Evolutionary conservation across 2,113 vertebrate species (phyloP), one percentile per base, ranked within the genome.

Genomic region (Anas platyrhynchos): DNA sequence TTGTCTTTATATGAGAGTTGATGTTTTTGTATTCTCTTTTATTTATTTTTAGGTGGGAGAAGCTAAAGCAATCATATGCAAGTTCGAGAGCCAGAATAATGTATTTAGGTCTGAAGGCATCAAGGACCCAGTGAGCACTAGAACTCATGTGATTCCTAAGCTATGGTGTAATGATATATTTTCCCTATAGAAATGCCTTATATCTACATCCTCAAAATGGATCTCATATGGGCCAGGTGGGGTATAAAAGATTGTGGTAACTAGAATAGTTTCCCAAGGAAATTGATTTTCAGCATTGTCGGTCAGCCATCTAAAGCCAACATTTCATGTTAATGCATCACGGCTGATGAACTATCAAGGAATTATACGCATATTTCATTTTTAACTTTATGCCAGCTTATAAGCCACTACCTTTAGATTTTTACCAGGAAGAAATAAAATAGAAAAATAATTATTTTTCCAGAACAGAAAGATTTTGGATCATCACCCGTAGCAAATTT

Each of bases 341-440:
- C 58, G 9, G 7, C 1, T 81, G 31, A 62, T 83, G 55, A 86
- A 63, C 41, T 77, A 36, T 27, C 48, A 78, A 14, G 52, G 5
- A 86, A 80, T 73, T 89, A 80, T 12, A 25, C 9, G 13, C 41
- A 23, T 80, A 66, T 86, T 74, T 91, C 17, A 50, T 73, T 74
- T 68, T 83, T 67, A 67, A 36, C 16, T 55, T 90, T 43, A 52
- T 86, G 56, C 18, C 76, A 86, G 9, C 4, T 81, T 80, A 74
- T 54, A 88, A 91, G n/a, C 3, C 34, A 83, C 14, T 81, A 65
- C 56, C 16, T 88, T 11, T 72, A 62, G 52, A 86, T 52, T 88
- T 86, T 93, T 93, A 59, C 55, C 43, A 76, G 11, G 26, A 79
- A 27, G 31, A 94, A 94, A 83, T 73, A 89, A 93, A 89, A 59